Evolutionary conservation across 2,113 vertebrate species (phyloP), one percentile per base, ranked within the genome.

Genomic region (Manacus vitellinus): DNA sequence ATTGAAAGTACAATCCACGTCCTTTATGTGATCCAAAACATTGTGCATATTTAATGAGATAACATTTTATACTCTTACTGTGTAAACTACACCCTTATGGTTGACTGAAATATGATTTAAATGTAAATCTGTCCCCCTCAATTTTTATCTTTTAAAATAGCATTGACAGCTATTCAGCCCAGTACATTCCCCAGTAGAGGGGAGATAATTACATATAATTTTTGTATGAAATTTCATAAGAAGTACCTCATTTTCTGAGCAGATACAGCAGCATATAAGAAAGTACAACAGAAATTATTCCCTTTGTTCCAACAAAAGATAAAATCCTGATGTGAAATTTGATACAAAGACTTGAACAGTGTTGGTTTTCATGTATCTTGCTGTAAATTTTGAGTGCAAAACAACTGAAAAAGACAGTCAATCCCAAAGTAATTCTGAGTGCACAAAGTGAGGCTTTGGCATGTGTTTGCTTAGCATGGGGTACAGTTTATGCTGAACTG

Each of bases 1-100:
- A 97, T 97, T 20, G 52, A 97, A 98, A 95, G 72, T 84, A 96
- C 92, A 98, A 92, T 97, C 91, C 95, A 97, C 77, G 97, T 96
- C 91, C 90, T 94, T 97, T 97, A 94, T 96, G 95, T 93, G 96
- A 94, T 73, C 93, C 73, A 97, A 97, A 96, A 94, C 46, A 94
- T 43, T 67, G 47, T 97, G 88, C 88, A 97, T 97, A 96, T 92
- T 98, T 96, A 97, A 97, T 91, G 25, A 89, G 89, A 65, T 92
- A 96, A 95, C 67, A 97, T 94, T 97, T 97, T 94, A 97, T 94
- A 95, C 74, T 12, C 15, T 94, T 58, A 62, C 59, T 95, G 33
- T 89, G 86, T 96, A 98, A 97, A 96, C 88, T 94, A 76, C 77
- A 95, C 87, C 49, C 95, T 95, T 96, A 95, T 96, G 24, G 55